Evolutionary conservation across 2,113 vertebrate genomes (phyloP).

Genomic region (Pristiophorus japonicus): DNA sequence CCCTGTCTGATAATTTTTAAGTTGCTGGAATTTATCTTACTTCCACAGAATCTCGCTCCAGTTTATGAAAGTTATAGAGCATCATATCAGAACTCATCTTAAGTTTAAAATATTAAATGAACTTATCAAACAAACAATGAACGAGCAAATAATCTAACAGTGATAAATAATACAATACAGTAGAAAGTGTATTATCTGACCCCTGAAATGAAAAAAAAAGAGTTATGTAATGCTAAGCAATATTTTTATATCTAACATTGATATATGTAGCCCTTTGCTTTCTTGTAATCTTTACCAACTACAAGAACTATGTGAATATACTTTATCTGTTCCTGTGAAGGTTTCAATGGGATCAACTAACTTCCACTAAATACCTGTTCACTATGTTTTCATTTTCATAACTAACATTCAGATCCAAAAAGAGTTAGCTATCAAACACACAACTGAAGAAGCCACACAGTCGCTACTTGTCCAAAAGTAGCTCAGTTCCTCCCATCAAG

Average conservation of each 20-base stretch:
- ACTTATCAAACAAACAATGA: not conserved
- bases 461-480: not conserved
- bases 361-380: not conserved
- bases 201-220: not conserved
- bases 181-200: not conserved
- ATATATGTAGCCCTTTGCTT: not conserved
- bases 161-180: not conserved
- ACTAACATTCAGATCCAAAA: not conserved
- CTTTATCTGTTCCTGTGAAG: not conserved
- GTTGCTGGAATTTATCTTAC: not conserved
- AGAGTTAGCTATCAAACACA: not conserved
- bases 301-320: not conserved
- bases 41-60: not conserved
- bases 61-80: not conserved
- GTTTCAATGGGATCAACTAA: not conserved
- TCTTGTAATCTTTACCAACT: not conserved
- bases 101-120: not conserved
- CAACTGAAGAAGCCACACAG: not conserved
- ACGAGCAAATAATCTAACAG: not conserved
- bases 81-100: not conserved
- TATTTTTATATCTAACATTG: not conserved
- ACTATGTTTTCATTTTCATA: not conserved
- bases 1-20: not conserved
- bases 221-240: not conserved
- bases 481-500: not conserved